phyloP scores from a whole-genome alignment of 1,140 invertebrate genomes.

The Drosophila nigrodunni region DNA sequence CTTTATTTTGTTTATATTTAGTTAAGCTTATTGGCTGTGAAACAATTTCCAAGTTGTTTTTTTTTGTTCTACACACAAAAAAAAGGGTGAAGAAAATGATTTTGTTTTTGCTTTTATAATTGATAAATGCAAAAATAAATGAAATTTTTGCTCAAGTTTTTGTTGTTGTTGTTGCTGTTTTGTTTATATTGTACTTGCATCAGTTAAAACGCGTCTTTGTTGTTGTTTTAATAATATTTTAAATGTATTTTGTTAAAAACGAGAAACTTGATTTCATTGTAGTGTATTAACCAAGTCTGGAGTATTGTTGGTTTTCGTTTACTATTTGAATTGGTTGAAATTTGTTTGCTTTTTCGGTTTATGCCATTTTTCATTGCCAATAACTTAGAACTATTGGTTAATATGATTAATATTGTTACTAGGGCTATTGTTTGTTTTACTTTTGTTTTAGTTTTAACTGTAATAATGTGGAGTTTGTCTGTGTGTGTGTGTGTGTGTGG shows the following conservation, averaged over 20 bases:
- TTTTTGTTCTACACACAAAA: conserved; percentile 42
- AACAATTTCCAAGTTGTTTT: conserved; percentile 42
- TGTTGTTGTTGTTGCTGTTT: conserved; percentile 30
- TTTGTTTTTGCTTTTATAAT: conserved; percentile 30
- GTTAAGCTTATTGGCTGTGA: conserved; percentile 75
- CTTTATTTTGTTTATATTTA: conserved; percentile 27
- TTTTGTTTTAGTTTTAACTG: conserved; percentile 51
- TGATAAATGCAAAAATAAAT: conserved; percentile 62
- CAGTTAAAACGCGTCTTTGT: conserved; percentile 57
- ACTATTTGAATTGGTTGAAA: conserved; percentile 6
- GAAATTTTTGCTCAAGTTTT: conserved; percentile 48
- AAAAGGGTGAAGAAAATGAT: conserved; percentile 21
- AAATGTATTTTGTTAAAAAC: conserved; percentile 57
- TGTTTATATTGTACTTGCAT: conserved; percentile 73
- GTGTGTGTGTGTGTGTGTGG: conserved; percentile 6
- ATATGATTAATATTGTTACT: conserved; percentile 72
- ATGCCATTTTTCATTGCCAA: conserved; percentile 56
- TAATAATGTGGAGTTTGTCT: conserved; percentile 52
- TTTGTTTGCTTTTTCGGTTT: conserved; percentile 30
- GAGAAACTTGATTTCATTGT: conserved; percentile 48
- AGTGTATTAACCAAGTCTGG: conserved; percentile 18
- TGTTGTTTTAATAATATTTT: conserved; percentile 57
- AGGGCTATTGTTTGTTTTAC: conserved; percentile 67
- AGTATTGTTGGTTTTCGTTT: conserved; percentile 18
- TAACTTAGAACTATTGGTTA: conserved; percentile 75